These are phyloP conservation scores for Telmatherina bonti DNA, from an alignment of 2,797 vertebrate species.

Conservation along the genomic window DNA sequence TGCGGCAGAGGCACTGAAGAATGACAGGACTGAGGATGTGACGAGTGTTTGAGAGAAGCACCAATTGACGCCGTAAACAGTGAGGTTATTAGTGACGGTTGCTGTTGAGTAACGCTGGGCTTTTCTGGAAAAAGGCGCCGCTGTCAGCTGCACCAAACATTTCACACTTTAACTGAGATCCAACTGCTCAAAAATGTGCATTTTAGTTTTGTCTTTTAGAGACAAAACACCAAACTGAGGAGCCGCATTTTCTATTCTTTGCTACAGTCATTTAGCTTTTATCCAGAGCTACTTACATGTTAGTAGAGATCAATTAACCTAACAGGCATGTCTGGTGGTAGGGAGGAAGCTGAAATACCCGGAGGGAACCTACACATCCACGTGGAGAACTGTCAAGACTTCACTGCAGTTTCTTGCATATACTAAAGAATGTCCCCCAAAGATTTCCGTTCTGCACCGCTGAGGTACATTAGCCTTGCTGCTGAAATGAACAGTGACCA, in stretches of 20 bases:
- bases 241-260: neutral
- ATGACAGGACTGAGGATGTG: neutral
- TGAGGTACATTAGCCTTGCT: no score
- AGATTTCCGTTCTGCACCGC: neutral
- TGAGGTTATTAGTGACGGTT: neutral
- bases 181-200: neutral
- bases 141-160: neutral
- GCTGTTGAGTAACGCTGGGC: neutral
- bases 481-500: neutral
- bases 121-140: neutral
- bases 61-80: neutral
- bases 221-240: neutral
- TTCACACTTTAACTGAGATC: neutral
- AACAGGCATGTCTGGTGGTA: no score
- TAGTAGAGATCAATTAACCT: no score
- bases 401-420: neutral
- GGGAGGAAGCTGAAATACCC: no score
- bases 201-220: neutral
- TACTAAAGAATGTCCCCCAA: accelerated
- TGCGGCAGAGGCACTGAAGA: neutral
- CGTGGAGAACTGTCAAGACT: no score
- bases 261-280: neutral
- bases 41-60: neutral
- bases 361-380: no score
- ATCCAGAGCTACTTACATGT: no score